These are phyloP conservation scores for Ridgeia piscesae DNA, from an alignment of 1,140 invertebrate species.

Conservation along the genomic window DNA sequence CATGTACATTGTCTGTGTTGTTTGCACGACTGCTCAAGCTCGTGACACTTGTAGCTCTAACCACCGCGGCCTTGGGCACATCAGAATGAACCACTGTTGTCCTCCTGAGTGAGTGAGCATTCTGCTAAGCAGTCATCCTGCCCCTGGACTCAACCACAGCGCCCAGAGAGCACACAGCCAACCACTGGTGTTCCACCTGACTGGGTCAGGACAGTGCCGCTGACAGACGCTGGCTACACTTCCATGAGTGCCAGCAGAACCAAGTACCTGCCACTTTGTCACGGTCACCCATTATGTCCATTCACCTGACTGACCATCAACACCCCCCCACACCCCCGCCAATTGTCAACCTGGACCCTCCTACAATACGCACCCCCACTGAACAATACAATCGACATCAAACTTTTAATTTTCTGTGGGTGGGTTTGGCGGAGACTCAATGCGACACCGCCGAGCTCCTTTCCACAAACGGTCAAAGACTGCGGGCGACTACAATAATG, in stretches of 20 bases:
- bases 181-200: neutral
- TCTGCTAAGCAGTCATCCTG: too few relatives aligned
- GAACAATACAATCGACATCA: neutral
- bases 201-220: neutral
- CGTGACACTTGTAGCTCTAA: neutral
- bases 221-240: neutral
- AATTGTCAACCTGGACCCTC: neutral
- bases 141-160: too few relatives aligned
- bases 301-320: neutral
- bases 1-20: neutral
- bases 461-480: neutral
- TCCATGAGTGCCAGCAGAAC: neutral
- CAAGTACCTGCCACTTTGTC: neutral
- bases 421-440: neutral
- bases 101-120: too few relatives aligned
- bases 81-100: neutral
- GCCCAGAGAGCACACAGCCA: neutral
- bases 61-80: neutral
- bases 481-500: neutral
- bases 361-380: neutral
- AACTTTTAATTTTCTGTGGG: neutral
- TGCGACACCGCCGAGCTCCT: neutral
- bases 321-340: neutral
- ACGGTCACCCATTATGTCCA: neutral
- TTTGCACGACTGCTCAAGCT: neutral